Evolutionary conservation across 2,797 vertebrate genomes (phyloP).

Genomic region (Pelobates cultripes): DNA sequence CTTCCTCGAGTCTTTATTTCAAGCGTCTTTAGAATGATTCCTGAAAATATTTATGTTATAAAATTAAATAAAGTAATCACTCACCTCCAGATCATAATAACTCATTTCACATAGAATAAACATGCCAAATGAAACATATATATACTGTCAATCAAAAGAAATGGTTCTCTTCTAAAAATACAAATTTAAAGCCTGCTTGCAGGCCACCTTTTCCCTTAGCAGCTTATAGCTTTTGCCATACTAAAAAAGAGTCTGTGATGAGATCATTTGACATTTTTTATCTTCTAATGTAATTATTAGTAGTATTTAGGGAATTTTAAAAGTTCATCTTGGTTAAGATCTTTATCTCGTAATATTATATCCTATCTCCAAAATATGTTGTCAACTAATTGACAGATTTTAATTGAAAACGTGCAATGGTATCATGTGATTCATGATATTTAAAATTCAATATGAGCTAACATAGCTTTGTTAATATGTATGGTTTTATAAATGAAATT

Average conservation of each 20-base stretch:
- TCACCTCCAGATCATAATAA: background rate
- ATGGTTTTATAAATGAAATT: background rate
- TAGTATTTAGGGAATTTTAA: conserved; percentile 4
- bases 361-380: conserved; percentile 9
- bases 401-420: conserved; percentile 8
- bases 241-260: conserved; percentile 14
- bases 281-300: conserved; percentile 24
- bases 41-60: conserved; percentile 11
- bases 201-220: conserved; percentile 2
- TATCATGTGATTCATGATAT: conserved; percentile 13
- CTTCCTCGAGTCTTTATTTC: background rate
- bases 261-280: conserved; percentile 11
- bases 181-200: background rate
- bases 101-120: background rate
- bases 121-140: background rate
- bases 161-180: background rate
- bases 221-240: background rate
- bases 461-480: conserved; percentile 3
- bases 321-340: conserved; percentile 7
- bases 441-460: conserved; percentile 10
- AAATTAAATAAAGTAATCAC: background rate
- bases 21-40: background rate
- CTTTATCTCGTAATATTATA: conserved; percentile 13
- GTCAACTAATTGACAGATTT: conserved; percentile 1
- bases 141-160: background rate